Conservation (phyloP, 2,113 vertebrate genomes). For the Pedionomus torquatus region DNA sequence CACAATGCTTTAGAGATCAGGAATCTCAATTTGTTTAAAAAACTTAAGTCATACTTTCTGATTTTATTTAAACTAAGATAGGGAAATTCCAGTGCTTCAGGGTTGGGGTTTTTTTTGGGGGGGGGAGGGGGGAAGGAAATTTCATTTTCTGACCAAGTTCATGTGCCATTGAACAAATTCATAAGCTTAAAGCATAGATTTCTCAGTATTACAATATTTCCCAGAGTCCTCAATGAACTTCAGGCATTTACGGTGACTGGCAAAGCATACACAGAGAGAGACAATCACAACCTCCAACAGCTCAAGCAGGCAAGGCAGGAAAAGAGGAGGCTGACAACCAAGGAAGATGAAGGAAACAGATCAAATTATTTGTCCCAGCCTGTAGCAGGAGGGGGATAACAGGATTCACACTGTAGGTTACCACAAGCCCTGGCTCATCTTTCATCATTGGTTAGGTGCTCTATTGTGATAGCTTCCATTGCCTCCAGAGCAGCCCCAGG, state of each 20-base stretch:
- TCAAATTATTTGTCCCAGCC: not conserved
- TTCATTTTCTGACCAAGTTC: not conserved
- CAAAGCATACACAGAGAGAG: not conserved
- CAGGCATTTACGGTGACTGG: not conserved
- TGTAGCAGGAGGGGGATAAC: not conserved
- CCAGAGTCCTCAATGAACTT: not conserved
- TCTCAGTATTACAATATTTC: not conserved
- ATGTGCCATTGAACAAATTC: not conserved
- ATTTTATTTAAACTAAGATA: not conserved
- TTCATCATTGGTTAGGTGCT: not conserved
- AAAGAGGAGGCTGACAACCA: not conserved
- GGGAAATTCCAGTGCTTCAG: not conserved
- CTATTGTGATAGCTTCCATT: fast-evolving
- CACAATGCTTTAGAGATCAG: not conserved
- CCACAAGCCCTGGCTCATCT: not conserved
- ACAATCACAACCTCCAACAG: not conserved
- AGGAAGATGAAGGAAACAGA: not conserved
- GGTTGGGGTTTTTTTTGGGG: not conserved
- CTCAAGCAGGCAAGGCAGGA: not conserved
- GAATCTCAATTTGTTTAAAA: not conserved
- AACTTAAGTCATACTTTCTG: not conserved
- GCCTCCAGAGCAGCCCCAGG: not conserved
- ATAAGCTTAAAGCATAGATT: not conserved
- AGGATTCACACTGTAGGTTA: not conserved
- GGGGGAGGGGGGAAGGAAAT: not conserved